Conservation (phyloP, 2,888 invertebrate species). For the Andrena bucephala region DNA sequence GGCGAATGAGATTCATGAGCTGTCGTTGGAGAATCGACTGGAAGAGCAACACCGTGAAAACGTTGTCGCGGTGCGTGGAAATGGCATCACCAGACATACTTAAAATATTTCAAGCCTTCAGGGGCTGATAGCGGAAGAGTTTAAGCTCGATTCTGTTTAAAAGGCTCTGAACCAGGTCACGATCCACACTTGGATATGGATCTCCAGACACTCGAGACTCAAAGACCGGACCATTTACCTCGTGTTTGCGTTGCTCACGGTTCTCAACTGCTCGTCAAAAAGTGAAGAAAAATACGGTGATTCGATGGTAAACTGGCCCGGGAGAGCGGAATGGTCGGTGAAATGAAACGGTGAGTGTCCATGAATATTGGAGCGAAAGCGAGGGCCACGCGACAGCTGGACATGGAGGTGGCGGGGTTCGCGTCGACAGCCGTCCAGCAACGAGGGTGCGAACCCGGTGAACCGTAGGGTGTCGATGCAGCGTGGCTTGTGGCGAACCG, state of each 20-base stretch:
- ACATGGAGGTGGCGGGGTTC: slow-evolving; percentile 68
- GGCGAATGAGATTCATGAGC: slow-evolving; percentile 60
- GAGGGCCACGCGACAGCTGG: slow-evolving; percentile 75
- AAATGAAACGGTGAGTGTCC: slow-evolving; percentile 52
- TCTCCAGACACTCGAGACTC: not conserved
- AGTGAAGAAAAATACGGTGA: slow-evolving; percentile 4
- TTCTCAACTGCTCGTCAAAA: not conserved
- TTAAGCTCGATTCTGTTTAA: too few species aligned
- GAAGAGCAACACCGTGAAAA: not conserved
- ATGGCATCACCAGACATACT: not conserved
- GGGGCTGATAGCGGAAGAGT: too few species aligned
- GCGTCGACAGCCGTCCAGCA: slow-evolving; percentile 76
- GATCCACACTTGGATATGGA: not conserved
- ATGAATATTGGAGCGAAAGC: slow-evolving; percentile 27
- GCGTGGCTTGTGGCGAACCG: slow-evolving; percentile 78
- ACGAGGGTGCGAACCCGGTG: slow-evolving; percentile 81
- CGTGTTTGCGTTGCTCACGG: not conserved
- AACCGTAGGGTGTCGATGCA: slow-evolving; percentile 76
- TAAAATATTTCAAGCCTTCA: not conserved
- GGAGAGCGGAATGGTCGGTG: slow-evolving; percentile 37
- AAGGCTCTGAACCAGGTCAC: too few species aligned
- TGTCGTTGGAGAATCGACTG: slow-evolving; percentile 37
- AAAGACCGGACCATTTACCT: not conserved
- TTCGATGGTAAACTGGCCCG: slow-evolving; percentile 18
- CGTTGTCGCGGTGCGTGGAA: not conserved